A percentile compares a stretch with the other conserved stretches of the same genome.
phyloP scores from a whole-genome alignment of 2,113 vertebrate species.

The Aramus guarauna region DNA sequence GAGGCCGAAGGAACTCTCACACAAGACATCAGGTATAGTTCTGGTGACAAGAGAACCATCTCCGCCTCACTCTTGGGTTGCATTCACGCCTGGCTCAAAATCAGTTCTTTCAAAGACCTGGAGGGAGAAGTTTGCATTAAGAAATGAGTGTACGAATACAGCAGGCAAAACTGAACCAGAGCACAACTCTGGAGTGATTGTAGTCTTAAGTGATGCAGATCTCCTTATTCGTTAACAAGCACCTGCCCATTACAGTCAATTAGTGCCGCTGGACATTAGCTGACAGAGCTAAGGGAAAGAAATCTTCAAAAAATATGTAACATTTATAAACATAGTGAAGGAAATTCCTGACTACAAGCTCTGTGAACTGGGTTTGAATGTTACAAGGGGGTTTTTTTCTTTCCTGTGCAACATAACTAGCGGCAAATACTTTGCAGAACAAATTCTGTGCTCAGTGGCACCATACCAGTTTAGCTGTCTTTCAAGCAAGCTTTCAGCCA shows the following conservation, averaged over 20 bases:
- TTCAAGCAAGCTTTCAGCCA: neutral
- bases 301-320: neutral
- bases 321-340: neutral
- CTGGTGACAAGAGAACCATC: slow-evolving; percentile 44
- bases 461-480: neutral
- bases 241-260: neutral
- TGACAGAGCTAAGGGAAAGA: neutral
- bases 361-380: neutral
- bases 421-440: neutral
- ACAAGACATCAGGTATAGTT: slow-evolving; percentile 94
- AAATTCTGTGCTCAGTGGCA: neutral
- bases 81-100: slow-evolving; percentile 53
- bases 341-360: neutral
- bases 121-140: slow-evolving; percentile 72
- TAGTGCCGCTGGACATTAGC: neutral
- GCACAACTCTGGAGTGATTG: neutral
- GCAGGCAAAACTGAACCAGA: slow-evolving; percentile 2
- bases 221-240: neutral
- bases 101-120: slow-evolving; percentile 15
- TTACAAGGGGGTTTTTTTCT: neutral
- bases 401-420: neutral
- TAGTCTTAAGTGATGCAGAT: neutral
- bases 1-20: slow-evolving; percentile 98
- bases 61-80: slow-evolving; percentile 2
- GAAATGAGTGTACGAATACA: slow-evolving; percentile 12